Conservation (phyloP, 2,797 vertebrate genomes). For the Spinibarbus caldwelli region DNA sequence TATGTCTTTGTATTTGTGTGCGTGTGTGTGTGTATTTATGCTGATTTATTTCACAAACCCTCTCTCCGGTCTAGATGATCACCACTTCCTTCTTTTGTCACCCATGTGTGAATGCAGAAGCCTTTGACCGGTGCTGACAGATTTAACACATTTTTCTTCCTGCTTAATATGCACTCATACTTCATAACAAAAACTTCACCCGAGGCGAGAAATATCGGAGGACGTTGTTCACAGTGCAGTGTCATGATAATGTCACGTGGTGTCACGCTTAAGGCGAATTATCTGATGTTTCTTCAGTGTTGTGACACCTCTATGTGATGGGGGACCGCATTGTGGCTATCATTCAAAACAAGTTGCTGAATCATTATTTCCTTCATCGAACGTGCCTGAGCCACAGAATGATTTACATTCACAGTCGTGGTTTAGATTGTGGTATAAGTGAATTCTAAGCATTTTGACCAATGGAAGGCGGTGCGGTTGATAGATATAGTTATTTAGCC, state of each 20-base stretch:
- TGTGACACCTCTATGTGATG: conserved; percentile 39
- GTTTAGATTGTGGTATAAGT: not conserved
- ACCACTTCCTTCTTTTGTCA: conserved; percentile 83
- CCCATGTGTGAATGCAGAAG: conserved; percentile 85
- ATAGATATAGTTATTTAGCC: not conserved
- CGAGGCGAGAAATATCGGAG: conserved; percentile 32
- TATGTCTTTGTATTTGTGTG: conserved; percentile 56
- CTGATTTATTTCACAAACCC: conserved; percentile 86
- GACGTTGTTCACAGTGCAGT: conserved; percentile 37
- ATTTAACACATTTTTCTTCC: conserved; percentile 86
- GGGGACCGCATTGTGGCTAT: conserved; percentile 20
- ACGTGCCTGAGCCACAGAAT: not conserved
- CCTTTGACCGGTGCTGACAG: conserved; percentile 85
- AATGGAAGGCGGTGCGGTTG: not conserved
- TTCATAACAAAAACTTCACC: conserved; percentile 77
- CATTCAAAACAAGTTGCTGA: conserved; percentile 28
- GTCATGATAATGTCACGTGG: conserved; percentile 42
- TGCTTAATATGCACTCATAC: conserved; percentile 84
- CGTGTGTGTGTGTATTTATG: conserved; percentile 81
- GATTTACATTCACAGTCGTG: not conserved
- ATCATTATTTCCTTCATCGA: conserved; percentile 19
- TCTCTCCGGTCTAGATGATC: conserved; percentile 77
- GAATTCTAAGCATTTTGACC: not conserved
- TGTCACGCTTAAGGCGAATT: conserved; percentile 35
- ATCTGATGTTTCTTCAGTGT: conserved; percentile 25